These are phyloP conservation scores for roundworm (Caenorhabditis elegans) DNA, from an alignment of 1,140 invertebrate genomes.

Conservation along the genomic window DNA sequence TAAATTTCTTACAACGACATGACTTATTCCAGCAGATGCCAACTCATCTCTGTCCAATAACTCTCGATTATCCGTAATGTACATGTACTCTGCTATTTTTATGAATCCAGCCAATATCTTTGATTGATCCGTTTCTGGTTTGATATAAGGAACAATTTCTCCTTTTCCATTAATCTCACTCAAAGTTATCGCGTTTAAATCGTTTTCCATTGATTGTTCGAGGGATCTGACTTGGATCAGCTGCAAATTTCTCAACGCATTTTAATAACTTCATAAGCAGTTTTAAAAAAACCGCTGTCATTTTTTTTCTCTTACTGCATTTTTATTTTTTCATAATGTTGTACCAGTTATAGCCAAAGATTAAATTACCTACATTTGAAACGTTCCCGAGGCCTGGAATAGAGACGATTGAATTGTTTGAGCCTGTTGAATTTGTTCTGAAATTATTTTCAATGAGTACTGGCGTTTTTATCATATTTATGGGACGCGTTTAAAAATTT, in stretches of 20 bases:
- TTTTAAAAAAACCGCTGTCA: too few relatives aligned
- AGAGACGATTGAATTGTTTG: neutral
- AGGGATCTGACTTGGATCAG: conserved; percentile 22
- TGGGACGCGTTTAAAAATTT: too few relatives aligned
- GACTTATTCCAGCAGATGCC: neutral
- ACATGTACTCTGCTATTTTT: neutral
- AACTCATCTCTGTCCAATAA: neutral
- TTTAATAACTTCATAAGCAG: too few relatives aligned
- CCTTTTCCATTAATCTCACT: neutral
- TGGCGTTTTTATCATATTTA: too few relatives aligned
- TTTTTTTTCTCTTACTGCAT: too few relatives aligned
- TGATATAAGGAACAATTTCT: neutral
- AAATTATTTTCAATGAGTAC: neutral
- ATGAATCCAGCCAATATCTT: neutral
- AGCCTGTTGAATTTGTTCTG: neutral
- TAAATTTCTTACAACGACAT: neutral
- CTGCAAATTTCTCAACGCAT: neutral
- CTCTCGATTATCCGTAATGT: neutral
- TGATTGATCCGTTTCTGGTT: neutral
- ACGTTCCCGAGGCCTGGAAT: neutral
- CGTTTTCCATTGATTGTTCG: conserved; percentile 15
- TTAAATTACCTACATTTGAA: neutral
- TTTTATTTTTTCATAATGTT: too few relatives aligned
- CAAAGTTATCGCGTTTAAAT: neutral
- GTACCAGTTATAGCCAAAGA: too few relatives aligned